phyloP scores from a whole-genome alignment of 2,113 vertebrate genomes.

The Salvelinus namaycush region DNA sequence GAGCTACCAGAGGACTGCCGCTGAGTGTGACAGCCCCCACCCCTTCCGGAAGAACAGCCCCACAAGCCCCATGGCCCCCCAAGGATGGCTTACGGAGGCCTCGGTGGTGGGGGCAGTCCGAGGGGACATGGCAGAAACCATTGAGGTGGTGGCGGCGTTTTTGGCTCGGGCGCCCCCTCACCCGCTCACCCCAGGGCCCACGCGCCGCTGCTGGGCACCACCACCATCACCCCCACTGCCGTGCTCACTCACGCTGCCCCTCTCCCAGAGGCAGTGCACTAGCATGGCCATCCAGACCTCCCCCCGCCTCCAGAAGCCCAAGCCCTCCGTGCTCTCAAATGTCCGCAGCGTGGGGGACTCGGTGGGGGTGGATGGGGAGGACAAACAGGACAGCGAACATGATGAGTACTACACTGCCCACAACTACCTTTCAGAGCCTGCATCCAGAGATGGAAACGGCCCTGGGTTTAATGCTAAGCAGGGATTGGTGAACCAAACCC shows the following conservation, averaged over 20 bases:
- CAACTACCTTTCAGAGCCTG: constrained; percentile 35
- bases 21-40: constrained; percentile 65
- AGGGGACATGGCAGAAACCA: constrained; percentile 73
- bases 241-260: constrained; percentile 77
- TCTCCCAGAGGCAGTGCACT: constrained; percentile 71
- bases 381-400: constrained; percentile 38
- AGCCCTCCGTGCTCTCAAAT: constrained; percentile 51
- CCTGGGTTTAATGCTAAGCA: constrained; percentile 33
- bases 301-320: constrained; percentile 79
- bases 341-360: constrained; percentile 72
- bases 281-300: constrained; percentile 86
- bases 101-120: constrained; percentile 75
- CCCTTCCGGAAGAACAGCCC: constrained; percentile 63
- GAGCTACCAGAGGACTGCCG: constrained; percentile 55
- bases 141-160: constrained; percentile 70
- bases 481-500: constrained; percentile 55
- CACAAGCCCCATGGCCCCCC: constrained; percentile 15
- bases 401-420: constrained; percentile 55
- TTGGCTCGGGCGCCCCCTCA: constrained; percentile 74
- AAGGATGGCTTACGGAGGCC: constrained; percentile 55
- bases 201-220: constrained; percentile 74
- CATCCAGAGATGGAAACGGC: constrained; percentile 48
- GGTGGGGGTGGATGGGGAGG: constrained; percentile 57
- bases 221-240: constrained; percentile 64
- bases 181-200: constrained; percentile 70